Evolutionary conservation across 2,888 invertebrate species (phyloP).

Genomic region (Melipona bicolor): DNA sequence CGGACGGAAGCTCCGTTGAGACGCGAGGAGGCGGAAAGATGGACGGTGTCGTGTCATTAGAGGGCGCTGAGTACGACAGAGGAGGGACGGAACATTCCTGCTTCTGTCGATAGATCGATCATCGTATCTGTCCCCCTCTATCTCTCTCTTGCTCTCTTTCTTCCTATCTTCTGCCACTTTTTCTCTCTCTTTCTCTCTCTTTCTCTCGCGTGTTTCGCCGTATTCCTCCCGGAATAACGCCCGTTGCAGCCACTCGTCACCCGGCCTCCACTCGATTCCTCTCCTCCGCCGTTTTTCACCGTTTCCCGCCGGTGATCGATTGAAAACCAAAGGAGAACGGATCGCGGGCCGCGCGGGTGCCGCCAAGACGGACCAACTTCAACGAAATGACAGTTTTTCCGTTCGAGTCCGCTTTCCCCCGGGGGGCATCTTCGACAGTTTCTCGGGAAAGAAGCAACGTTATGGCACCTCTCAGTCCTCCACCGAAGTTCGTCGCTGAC

Average conservation of each 20-base stretch:
- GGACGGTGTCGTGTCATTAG: slow-evolving; percentile 65
- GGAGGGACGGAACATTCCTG: slow-evolving; percentile 58
- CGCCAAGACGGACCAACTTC: slow-evolving; percentile 11
- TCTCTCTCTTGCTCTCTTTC: slow-evolving; percentile 7
- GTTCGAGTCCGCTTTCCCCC: not conserved
- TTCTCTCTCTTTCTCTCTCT: not conserved
- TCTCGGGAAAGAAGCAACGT: not conserved
- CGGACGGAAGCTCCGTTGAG: slow-evolving; percentile 28
- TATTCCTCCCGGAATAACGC: slow-evolving; percentile 37
- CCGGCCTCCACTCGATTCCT: not conserved
- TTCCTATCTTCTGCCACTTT: slow-evolving; percentile 17
- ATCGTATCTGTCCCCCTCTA: slow-evolving; percentile 46
- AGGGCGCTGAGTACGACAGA: slow-evolving; percentile 53
- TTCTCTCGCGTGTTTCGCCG: slow-evolving; percentile 37
- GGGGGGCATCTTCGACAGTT: not conserved
- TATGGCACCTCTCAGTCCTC: not conserved
- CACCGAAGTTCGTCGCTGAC: not conserved
- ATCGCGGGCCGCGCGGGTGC: not conserved
- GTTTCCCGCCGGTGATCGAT: slow-evolving; percentile 35
- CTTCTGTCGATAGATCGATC: slow-evolving; percentile 70
- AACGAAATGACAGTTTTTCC: slow-evolving; percentile 48
- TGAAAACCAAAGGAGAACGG: not conserved
- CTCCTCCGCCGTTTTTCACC: slow-evolving; percentile 3
- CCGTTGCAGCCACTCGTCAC: slow-evolving; percentile 18
- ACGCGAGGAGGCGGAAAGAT: slow-evolving; percentile 58